Evolutionary conservation across 2,888 invertebrate genomes (phyloP), one percentile per base, ranked within the genome.

Genomic region (Anthrax anthrax): DNA sequence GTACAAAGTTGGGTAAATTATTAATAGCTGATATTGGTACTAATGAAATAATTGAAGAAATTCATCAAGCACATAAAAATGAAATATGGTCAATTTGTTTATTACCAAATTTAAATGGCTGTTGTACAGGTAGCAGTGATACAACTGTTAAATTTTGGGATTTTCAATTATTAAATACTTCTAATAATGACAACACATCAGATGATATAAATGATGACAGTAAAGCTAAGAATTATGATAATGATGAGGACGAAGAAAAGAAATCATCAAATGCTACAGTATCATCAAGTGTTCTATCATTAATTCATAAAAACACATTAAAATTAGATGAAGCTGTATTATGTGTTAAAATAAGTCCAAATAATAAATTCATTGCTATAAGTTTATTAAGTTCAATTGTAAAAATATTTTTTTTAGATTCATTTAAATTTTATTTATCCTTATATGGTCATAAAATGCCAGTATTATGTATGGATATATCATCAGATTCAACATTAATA

Each of bases 401-500:
- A 0, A 92, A 94, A 68, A 82, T 98, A 56, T 96, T 94, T 70
- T 97, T 92, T 62, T 67, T 86, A 41, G 96, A 98, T 61, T 83
- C 88, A 1, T 84, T 96, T 54, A 97, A 97, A 82, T 92, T 95
- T 67, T 94, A 90, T 69, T 65, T 95, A 18, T 88, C 91, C 0
- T 74, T 98, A 1, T 97, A 97, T 64, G 97, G 97, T 0, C 98
- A 99, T 70, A 91, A 91, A 61, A 71, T 96, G 43, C 97, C 98
- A 0, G 90, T 97, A 1, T 72, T 88, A 0, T 88, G 89, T 58
- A 74, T 97, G 73, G 96, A 97, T 63, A 91, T 97, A 49, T 90
- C 90, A 14, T 82, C 83, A 55, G 92, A 92, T 64, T 84, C 84
- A 0, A 76, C 78, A 12, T 64, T 97, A 19, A 84, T 97, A 52